phyloP scores from a whole-genome alignment of 1,140 invertebrate genomes.

The Sipha flava region DNA sequence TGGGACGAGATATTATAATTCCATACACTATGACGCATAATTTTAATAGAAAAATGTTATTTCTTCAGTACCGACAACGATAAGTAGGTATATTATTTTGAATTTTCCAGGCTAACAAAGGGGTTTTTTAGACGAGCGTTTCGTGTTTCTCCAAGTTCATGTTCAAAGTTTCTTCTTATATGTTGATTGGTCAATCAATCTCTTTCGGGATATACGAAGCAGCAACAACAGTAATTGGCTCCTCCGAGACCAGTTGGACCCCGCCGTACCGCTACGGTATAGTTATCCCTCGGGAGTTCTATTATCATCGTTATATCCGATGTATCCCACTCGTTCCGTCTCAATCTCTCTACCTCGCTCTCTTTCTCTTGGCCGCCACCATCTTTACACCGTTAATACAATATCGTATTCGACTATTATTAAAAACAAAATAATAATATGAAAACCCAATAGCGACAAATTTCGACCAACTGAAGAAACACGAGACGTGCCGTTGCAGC shows the following conservation, averaged over 20 bases:
- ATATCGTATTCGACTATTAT: neutral
- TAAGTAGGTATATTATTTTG: neutral
- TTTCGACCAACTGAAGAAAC: too few species aligned
- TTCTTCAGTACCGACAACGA: too few species aligned
- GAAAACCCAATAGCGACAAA: neutral
- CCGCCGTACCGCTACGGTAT: neutral
- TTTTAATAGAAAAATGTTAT: too few species aligned
- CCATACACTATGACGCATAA: too few species aligned
- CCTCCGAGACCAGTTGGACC: conserved; percentile 15
- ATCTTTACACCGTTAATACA: neutral
- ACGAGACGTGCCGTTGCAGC: too few species aligned
- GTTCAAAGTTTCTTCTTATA: neutral
- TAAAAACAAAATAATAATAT: neutral
- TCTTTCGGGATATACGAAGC: neutral
- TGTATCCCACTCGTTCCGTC: too few species aligned
- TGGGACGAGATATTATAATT: too few species aligned
- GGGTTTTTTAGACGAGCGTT: neutral
- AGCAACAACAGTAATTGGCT: conserved; percentile 16
- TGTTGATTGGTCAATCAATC: conserved; percentile 23
- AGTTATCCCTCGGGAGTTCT: conserved; percentile 1
- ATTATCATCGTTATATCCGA: neutral
- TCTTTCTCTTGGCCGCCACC: neutral
- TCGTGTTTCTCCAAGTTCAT: neutral
- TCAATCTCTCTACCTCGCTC: too few species aligned
- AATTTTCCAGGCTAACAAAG: too few species aligned